Evolutionary conservation across 2,113 vertebrate species (phyloP).

Genomic region (Silurus meridionalis): DNA sequence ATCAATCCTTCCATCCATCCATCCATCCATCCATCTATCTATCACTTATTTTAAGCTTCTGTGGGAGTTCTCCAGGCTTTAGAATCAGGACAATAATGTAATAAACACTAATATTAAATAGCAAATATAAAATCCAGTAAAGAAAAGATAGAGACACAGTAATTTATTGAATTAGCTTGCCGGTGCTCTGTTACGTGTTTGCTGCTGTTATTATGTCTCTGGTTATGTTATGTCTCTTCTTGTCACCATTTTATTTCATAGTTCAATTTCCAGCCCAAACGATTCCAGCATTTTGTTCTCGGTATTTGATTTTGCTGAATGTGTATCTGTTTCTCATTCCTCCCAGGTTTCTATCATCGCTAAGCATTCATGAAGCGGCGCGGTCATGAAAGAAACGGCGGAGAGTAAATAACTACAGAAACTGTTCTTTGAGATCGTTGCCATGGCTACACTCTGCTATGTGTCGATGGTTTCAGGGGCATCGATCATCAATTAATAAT

Average conservation of each 20-base stretch:
- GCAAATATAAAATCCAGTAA: not conserved
- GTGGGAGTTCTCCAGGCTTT: not conserved
- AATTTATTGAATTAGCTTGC: not conserved
- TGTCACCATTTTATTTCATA: not conserved
- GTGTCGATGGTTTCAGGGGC: not conserved
- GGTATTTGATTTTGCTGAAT: not conserved
- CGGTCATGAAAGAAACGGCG: not conserved
- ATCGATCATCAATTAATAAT: not conserved
- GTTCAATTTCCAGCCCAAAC: not conserved
- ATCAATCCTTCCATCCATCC: too few species aligned
- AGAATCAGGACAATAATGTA: not conserved
- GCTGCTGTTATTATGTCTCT: not conserved
- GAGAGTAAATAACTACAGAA: not conserved
- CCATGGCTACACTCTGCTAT: not conserved
- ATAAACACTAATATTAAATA: not conserved
- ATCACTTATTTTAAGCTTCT: not conserved
- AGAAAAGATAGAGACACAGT: not conserved
- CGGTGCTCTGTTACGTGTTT: not conserved
- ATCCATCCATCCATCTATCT: too few species aligned
- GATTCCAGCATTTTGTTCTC: not conserved
- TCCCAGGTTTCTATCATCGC: not conserved
- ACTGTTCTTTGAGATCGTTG: not conserved
- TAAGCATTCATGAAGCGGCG: not conserved
- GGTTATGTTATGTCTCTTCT: not conserved
- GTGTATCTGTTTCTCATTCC: not conserved